A percentile compares a stretch with the other conserved stretches of the same genome.
These are phyloP conservation scores for Oasisia sp. DNA, from an alignment of 2,888 invertebrate genomes.

Conservation along the genomic window DNA sequence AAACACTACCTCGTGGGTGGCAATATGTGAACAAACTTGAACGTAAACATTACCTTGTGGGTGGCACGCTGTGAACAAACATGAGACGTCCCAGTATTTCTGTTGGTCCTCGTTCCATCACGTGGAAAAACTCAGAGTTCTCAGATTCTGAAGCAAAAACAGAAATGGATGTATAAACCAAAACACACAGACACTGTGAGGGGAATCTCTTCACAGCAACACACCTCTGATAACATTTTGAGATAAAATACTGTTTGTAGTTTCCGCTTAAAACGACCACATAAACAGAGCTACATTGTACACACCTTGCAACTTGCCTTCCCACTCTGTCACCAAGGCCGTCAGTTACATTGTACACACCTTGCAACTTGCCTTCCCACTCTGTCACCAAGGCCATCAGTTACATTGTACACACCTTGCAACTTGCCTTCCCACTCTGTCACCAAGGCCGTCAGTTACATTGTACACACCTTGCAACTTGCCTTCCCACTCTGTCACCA, in stretches of 20 bases:
- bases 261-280: no score
- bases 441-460: constrained; percentile 52
- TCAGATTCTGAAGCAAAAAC: not conserved
- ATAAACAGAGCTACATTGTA: no score
- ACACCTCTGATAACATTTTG: not conserved
- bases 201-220: not conserved
- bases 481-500: constrained; percentile 53
- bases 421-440: constrained; percentile 50
- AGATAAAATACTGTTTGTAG: not conserved
- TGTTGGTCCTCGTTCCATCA: constrained; percentile 60
- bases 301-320: constrained; percentile 35
- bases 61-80: constrained; percentile 58
- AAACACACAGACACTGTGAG: no score
- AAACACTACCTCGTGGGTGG: not conserved
- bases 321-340: constrained; percentile 53
- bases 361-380: constrained; percentile 42
- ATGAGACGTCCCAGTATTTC: constrained; percentile 57
- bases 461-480: constrained; percentile 32
- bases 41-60: constrained; percentile 49
- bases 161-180: not conserved
- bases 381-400: constrained; percentile 55
- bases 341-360: no score
- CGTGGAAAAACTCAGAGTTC: constrained; percentile 52
- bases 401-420: no score
- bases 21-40: not conserved